Evolutionary conservation across 2,797 vertebrate species (phyloP), one percentile per base, ranked within the genome.

Genomic region (Glossophaga mutica): DNA sequence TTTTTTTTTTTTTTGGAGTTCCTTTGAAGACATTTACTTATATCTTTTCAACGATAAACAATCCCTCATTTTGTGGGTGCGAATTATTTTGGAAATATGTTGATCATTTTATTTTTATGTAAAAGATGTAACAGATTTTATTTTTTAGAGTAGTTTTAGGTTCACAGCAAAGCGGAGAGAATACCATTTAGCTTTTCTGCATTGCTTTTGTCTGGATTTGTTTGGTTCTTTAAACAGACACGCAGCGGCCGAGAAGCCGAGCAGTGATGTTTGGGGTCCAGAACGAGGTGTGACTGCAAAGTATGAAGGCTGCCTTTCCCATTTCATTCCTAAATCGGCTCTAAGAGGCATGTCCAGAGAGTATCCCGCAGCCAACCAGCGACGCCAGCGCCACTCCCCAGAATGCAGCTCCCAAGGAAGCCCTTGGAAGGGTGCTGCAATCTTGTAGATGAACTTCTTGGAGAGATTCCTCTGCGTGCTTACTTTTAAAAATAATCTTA

Each of bases 261-360:
- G n/a, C 4, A 46, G 44, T 74, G 48, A 39, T 92, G 37, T 78
- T 87, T 90, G 74, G 37, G n/a, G 71, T 92, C 71, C 85, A 82
- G 92, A 92, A 34, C 22, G 83, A 94, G 34, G 67, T 76, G 70
- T 39, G 77, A 85, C 71, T 91, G 18, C 93, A 76, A 94, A 55
- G 22, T 90, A 88, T 59, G 71, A 76, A 94, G 52, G 34, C 3
- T 71, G 91, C 77, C 37, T 84, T 91, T 89, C 26, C 59, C 67
- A 70, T 76, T 93, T 93, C 89, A 81, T 79, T 94, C 83, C 86
- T 57, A 77, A 81, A 32, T 68, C 2, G 0, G 37, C 19, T 71
- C 65, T 84, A 89, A 76, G 84, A 42, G 78, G 59, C 57, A 50
- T 81, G 96, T 96, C 26, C 83, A 81, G 84, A 91, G 82, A 95